Base-by-base conservation (phyloP, 2,888 invertebrate species). In the Drepana falcataria region DNA sequence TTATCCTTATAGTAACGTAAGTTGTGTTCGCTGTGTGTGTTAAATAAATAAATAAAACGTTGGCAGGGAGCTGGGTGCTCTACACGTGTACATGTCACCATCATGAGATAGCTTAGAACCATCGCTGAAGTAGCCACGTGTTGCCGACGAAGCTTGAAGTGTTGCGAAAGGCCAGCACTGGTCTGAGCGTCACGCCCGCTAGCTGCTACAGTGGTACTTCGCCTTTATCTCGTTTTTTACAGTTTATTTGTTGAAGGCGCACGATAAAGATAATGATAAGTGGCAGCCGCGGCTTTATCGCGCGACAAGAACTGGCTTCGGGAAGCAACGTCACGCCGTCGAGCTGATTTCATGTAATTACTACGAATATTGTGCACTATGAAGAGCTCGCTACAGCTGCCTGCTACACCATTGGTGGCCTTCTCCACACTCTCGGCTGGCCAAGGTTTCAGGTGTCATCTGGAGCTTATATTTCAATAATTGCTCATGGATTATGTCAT, bases 161-260 rank as follows among this genome's bases (percentile, higher is more conserved):
- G 3, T 44, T 49, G 35, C n/a, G 54, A 51, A 47, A 47, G 48
- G 53, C 53, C 48, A 59, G 65, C 59, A 61, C 61, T 61, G 59
- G 54, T 56, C 51, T 51, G 57, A 59, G 53, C 69, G 72, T 74
- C 77, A 81, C 66, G 77, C 76, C 73, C 75, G 68, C 71, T 65
- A 76, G 76, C 73, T 76, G 68, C 71, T 65, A 76, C 78, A 80
- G 72, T 81, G 66, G 81, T 84, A 79, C 75, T 71, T 79, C 65
- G 72, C 69, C 70, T 80, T 87, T 87, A 90, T 88, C 87, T 87
- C 83, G 81, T 83, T 88, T 87, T 85, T 87, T 87, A 83, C 80
- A 86, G 75, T 85, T 87, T 90, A 87, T 88, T 90, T 90, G 87
- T 81, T 81, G 83, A 90, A 87, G 87, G 87, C 83, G 85, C 81